A percentile compares a stretch with the other conserved stretches of the same genome.
Conservation (phyloP, 1,140 invertebrate species). For the Caenorhabditis latens region DNA sequence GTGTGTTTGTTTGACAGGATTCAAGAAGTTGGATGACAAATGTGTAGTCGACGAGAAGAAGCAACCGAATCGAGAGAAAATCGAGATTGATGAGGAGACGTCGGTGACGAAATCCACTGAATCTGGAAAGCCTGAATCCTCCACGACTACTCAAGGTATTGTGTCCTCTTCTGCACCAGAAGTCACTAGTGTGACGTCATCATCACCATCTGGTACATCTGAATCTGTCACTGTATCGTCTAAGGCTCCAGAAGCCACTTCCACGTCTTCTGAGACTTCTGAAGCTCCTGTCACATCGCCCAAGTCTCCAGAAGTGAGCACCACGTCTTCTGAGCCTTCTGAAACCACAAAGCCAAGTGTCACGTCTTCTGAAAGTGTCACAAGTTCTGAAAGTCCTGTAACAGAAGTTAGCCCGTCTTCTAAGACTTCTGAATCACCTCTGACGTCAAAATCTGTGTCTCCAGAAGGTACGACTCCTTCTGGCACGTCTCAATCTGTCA, state of each 20-base stretch:
- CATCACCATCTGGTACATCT: neutral
- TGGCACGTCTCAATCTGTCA: too few species aligned
- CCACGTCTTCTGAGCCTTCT: neutral
- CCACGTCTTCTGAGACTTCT: neutral
- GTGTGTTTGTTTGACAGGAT: slow-evolving; percentile 71
- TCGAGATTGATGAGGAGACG: slow-evolving; percentile 10
- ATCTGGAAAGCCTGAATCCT: neutral
- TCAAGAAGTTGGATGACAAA: slow-evolving; percentile 39
- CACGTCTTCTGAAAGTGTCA: too few species aligned
- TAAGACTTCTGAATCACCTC: too few species aligned
- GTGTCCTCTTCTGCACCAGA: slow-evolving; percentile 12
- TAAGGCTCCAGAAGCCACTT: neutral
- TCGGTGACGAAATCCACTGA: neutral
- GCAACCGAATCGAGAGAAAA: slow-evolving; percentile 12
- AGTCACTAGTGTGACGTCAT: neutral
- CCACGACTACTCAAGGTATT: neutral
- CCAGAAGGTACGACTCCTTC: too few species aligned
- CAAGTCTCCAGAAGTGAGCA: slow-evolving; percentile 12
- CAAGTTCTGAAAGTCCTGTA: too few species aligned
- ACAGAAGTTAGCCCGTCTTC: too few species aligned
- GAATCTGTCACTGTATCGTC: too few species aligned
- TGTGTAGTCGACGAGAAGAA: slow-evolving; percentile 39
- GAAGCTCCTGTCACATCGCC: neutral
- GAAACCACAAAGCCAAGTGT: neutral
- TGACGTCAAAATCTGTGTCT: too few species aligned